A percentile compares a stretch with the other conserved stretches of the same genome.
These are phyloP conservation scores for Tryphoninae sp. DNA, from an alignment of 2,888 invertebrate species.

Conservation along the genomic window DNA sequence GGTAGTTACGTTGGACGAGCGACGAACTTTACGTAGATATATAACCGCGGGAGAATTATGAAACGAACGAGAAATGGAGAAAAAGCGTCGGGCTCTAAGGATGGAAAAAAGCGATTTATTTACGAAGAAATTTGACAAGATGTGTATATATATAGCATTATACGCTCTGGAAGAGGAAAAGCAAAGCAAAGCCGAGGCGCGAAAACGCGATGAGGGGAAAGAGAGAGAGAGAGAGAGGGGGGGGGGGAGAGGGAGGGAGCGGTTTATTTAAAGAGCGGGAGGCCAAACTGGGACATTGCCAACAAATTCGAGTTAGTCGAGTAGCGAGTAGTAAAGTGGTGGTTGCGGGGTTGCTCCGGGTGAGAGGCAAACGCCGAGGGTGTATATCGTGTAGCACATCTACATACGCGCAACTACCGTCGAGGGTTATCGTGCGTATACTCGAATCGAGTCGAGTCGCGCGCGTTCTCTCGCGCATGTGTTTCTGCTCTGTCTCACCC, in stretches of 20 bases:
- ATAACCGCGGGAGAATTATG: background rate
- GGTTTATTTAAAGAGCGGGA: slow-evolving; percentile 72
- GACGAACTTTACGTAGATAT: background rate
- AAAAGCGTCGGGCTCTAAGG: background rate
- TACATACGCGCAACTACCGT: slow-evolving; percentile 16
- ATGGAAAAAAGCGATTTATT: slow-evolving; percentile 38
- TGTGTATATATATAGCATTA: slow-evolving; percentile 1
- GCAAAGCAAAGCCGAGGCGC: slow-evolving; percentile 36
- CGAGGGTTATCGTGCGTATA: slow-evolving; percentile 16
- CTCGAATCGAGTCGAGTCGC: background rate
- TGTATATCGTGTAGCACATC: background rate
- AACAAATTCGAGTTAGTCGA: slow-evolving; percentile 77
- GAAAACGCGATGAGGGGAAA: slow-evolving; percentile 44
- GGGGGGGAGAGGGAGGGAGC: slow-evolving; percentile 23
- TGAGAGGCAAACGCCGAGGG: slow-evolving; percentile 71
- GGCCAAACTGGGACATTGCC: slow-evolving; percentile 78
- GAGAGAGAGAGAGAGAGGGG: slow-evolving; percentile 13
- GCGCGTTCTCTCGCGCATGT: slow-evolving; percentile 3
- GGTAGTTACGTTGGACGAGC: too few species aligned
- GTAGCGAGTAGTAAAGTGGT: slow-evolving; percentile 75
- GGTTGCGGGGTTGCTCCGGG: slow-evolving; percentile 69
- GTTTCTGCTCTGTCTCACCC: background rate
- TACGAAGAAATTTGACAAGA: slow-evolving; percentile 33
- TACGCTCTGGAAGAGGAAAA: slow-evolving; percentile 2
- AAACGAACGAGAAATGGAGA: background rate